Evolutionary conservation across 2,888 invertebrate genomes (phyloP), one percentile per base, ranked within the genome.

Genomic region (Hyposoter didymator): DNA sequence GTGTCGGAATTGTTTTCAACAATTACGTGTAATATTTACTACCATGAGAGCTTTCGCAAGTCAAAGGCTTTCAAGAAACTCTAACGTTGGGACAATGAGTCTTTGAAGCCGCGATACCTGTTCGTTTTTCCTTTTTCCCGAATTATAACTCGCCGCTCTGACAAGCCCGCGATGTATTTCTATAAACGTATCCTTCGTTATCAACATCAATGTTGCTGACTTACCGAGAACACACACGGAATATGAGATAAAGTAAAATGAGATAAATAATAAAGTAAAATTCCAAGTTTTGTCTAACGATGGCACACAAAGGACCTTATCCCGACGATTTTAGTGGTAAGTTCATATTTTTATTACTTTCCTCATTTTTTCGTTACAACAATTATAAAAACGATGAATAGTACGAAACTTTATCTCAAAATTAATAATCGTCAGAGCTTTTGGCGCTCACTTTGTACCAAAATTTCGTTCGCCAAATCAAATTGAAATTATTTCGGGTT

Each of bases 301-400:
- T 82, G 82, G 49, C 82, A 22, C 78, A 72, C 78, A 82, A 82
- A 52, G 78, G 78, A 22, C 47, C 75, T 4, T 82, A 78, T 43
- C 39, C 43, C 19, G 72, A 82, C 22, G 78, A 82, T 72, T 45
- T 67, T 14, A 55, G 66, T 28, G 39, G 64, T 62, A 45, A 76
- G 70, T 76, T 72, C 66, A 12, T 19, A 7, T 32, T 32, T 8
- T 28, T 28, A 28, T 1, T 2, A 28, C 28, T 43, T 67, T 43
- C 22, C 6, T 2, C 28, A 28, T 28, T 6, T 2, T 22, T 49
- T 2, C 5, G 6, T 55, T 22, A 59, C 12, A 59, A 22, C 12
- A 22, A n/a, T 5, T 59, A 28, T 22, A 59, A 12, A 14, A 12
- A 22, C 28, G 19, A 22, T 55, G 14, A 2, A 49, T 28, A 28